Evolutionary conservation across 1,140 invertebrate species (phyloP), one percentile per base, ranked within the genome.

Genomic region (Papilio glaucus): DNA sequence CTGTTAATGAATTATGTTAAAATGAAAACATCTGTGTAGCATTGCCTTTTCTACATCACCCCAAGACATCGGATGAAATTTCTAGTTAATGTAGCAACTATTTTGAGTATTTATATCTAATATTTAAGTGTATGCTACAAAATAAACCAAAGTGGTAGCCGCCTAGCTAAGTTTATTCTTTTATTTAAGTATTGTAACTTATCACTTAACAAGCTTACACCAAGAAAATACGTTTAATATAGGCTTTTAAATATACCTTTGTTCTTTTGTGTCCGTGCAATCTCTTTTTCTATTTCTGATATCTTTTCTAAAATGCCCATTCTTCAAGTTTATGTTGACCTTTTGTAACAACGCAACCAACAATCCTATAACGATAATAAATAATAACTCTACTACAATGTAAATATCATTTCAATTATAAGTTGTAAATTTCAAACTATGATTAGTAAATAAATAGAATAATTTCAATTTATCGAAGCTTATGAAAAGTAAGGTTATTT

Each of bases 261-360:
- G 94, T 99, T 99, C 94, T 99, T 99, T 92, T 99, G 99, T 26
- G 99, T 99, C 80, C 98, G 94, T 6, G 98, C 97, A 67, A 99
- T 99, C 96, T 99, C 99, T 82, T 96, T 97, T 91, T 99, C 98
- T 72, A 99, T 99, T 95, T 99, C 98, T 0, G 97, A 96, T 91
- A 99, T 99, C 95, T 99, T 99, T 86, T 99, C 98, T 79, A 99
- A 93, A 89, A 99, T 99, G 77, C 98, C 98, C 98, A 99, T 99
- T 72, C 85, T 92, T 78, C 69, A 75, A 75, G 49, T 69, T 10
- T 72, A 79, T 26, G 10, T 21, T 63, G 26, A 61, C 33, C 73
- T 74, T 79, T 65, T 75, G 72, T 77, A 71, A 42, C 49, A 71
- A 77, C 26, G 24, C 76, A 49, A 74, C 38, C 57, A 61, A 33